Conservation (phyloP, 1,140 invertebrate genomes). For the Pteromalus puparum region DNA sequence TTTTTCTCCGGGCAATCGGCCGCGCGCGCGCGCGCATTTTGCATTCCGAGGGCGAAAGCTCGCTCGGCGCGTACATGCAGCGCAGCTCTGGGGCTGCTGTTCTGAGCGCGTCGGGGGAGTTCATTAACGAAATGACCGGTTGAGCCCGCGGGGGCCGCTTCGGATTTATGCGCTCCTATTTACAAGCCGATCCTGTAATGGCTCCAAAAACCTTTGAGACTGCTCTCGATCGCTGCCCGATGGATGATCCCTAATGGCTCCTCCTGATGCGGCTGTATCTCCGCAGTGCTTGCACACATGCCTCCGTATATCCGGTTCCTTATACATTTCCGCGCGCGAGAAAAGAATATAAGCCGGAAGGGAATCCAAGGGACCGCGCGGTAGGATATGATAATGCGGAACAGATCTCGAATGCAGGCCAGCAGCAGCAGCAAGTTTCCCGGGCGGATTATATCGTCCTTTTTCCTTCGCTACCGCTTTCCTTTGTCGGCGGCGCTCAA, state of each 20-base stretch:
- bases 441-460: neutral
- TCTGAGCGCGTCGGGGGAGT: neutral
- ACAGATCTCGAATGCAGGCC: slow-evolving; percentile 28
- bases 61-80: too few species aligned
- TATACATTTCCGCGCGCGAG: too few species aligned
- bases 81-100: neutral
- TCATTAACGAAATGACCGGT: slow-evolving; percentile 35
- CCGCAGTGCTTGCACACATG: neutral
- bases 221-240: neutral
- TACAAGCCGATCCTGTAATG: slow-evolving; percentile 59
- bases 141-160: neutral
- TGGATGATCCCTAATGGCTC: slow-evolving; percentile 24
- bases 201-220: slow-evolving; percentile 52
- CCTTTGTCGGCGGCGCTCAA: neutral
- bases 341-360: neutral
- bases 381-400: slow-evolving; percentile 28
- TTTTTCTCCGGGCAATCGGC: neutral
- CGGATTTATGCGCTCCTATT: slow-evolving; percentile 59
- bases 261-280: neutral
- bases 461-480: neutral
- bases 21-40: neutral
- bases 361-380: slow-evolving; percentile 14
- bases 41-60: neutral
- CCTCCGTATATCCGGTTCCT: too few species aligned
- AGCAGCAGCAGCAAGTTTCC: neutral